Evolutionary conservation across 1,140 invertebrate species (phyloP).

Genomic region (Myzus persicae): DNA sequence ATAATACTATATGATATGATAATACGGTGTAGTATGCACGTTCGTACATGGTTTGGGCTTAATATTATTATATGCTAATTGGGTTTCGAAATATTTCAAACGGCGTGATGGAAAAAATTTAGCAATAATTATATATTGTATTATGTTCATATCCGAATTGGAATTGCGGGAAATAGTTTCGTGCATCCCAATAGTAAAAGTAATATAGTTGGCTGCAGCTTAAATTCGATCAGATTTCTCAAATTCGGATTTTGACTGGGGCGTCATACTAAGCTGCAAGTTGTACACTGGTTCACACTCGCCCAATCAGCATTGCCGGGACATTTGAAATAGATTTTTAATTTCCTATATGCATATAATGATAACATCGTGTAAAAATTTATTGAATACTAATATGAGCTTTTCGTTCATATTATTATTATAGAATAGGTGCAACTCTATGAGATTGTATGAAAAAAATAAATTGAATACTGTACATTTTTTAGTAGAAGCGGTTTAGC

Average conservation of each 20-base stretch:
- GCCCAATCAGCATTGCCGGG: not conserved
- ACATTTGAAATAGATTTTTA: not conserved
- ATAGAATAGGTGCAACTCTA: not conserved
- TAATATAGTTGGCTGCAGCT: not conserved
- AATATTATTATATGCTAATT: not conserved
- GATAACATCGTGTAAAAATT: not conserved
- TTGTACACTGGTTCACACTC: too few species aligned
- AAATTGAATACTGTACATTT: not conserved
- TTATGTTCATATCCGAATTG: not conserved
- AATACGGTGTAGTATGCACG: not conserved
- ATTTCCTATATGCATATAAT: not conserved
- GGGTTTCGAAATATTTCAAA: not conserved
- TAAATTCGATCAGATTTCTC: not conserved
- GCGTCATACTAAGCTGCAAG: not conserved
- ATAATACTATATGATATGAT: not conserved
- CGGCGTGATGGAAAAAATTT: not conserved
- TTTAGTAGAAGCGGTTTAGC: too few species aligned
- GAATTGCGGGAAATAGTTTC: not conserved
- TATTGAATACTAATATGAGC: not conserved
- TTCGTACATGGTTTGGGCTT: not conserved
- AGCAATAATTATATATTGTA: not conserved
- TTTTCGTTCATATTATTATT: not conserved
- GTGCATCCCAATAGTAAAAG: too few species aligned
- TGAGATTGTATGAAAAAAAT: not conserved
- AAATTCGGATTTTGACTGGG: not conserved